Evolutionary conservation across 2,113 vertebrate species (phyloP), one percentile per base, ranked within the genome.

Genomic region (Thamnaconus septentrionalis): DNA sequence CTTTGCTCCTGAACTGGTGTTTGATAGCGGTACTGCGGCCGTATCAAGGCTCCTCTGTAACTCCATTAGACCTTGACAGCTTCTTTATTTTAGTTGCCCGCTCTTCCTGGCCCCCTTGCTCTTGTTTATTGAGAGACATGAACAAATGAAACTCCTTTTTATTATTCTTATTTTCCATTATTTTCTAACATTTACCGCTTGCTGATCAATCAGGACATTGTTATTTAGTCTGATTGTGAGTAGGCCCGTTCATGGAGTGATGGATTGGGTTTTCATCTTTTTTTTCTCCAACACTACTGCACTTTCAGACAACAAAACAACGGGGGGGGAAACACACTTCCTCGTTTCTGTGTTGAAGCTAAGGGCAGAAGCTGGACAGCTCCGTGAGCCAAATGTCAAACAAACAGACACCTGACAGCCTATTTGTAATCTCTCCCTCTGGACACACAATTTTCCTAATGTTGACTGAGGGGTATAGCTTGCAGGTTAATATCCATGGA

Each of bases 351-450:
- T 54, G 52, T 66, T 69, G 57, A 31, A 61, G 53, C 63, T 56
- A 39, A 42, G 51, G 69, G 50, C 59, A 67, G 12, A 55, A 41
- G 61, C 59, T 3, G 10, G 66, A 75, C 57, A 72, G 75, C 12
- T 78, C 67, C 49, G 56, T 42, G 59, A 73, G 53, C 57, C 57
- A 48, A 58, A 66, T 46, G 73, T 84, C 81, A 85, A 78, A 85
- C 85, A 85, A 42, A 7, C 61, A 50, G 80, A 79, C 72, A 81
- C 75, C 69, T 73, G 76, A 80, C 78, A 82, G 67, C 65, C 70
- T 56, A 68, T 80, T 80, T 80, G 78, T 78, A 86, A 87, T 84
- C 64, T 56, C 81, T 75, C 63, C 68, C 54, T 71, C 52, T 66
- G 87, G 80, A 73, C 64, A 70, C 65, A 68, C 76, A 60, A 57